phyloP scores from a whole-genome alignment of 2,888 invertebrate species.

The Aplocera efformata region DNA sequence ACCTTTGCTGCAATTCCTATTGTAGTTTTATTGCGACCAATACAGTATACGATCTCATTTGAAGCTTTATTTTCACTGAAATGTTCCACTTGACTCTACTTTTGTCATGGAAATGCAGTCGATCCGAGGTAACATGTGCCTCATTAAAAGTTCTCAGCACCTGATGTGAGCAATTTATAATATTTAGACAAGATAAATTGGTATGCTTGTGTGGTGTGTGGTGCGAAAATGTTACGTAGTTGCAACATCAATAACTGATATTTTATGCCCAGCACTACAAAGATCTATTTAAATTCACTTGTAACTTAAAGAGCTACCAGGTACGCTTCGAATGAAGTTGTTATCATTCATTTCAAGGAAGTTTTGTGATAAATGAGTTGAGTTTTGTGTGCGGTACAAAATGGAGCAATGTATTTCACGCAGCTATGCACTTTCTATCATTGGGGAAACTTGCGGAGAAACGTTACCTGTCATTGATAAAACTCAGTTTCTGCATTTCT shows the following conservation, averaged over 20 bases:
- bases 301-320: slow-evolving; percentile 11
- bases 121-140: slow-evolving; percentile 38
- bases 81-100: slow-evolving; percentile 18
- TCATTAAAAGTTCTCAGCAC: slow-evolving; percentile 51
- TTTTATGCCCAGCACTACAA: slow-evolving; percentile 2
- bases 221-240: neutral
- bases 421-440: slow-evolving; percentile 30
- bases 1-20: slow-evolving; percentile 12
- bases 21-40: slow-evolving; percentile 18
- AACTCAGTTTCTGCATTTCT: neutral
- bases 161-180: slow-evolving; percentile 31
- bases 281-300: slow-evolving; percentile 7
- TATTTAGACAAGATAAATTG: neutral
- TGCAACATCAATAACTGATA: neutral
- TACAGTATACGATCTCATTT: slow-evolving; percentile 22
- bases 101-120: slow-evolving; percentile 34
- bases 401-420: slow-evolving; percentile 45
- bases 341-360: slow-evolving; percentile 62
- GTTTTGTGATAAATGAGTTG: slow-evolving; percentile 62
- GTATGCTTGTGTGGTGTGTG: no score
- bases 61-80: slow-evolving; percentile 26
- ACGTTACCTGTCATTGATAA: slow-evolving; percentile 20
- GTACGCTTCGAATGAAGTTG: slow-evolving; percentile 44
- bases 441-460: slow-evolving; percentile 19
- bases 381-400: slow-evolving; percentile 52